A percentile compares a stretch with the other conserved stretches of the same genome.
These are phyloP conservation scores for Hippocampus abdominalis DNA, from an alignment of 2,113 vertebrate genomes.

Conservation along the genomic window DNA sequence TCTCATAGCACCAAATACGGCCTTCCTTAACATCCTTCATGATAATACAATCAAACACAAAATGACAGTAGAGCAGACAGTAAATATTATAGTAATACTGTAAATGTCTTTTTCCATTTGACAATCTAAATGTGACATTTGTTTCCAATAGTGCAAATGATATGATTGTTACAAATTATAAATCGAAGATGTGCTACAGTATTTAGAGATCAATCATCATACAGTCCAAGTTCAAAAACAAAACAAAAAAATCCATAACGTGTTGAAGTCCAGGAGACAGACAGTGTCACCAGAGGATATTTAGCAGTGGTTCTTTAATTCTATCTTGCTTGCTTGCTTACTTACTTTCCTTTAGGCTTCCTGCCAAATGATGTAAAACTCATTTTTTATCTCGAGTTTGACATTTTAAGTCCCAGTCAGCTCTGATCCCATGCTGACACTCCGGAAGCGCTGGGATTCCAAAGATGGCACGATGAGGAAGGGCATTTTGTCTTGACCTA, in stretches of 20 bases:
- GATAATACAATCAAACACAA: not conserved
- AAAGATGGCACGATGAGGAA: constrained; percentile 49
- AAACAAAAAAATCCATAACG: not conserved
- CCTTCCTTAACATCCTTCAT: not conserved
- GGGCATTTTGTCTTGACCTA: constrained; percentile 35
- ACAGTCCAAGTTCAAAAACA: not conserved
- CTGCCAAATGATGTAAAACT: too few species aligned
- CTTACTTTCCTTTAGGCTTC: too few species aligned
- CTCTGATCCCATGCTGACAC: constrained; percentile 70
- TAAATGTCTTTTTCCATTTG: not conserved
- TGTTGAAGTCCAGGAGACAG: not conserved
- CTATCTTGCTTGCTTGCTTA: too few species aligned
- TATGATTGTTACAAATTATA: not conserved
- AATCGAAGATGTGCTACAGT: not conserved
- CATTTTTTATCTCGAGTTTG: too few species aligned
- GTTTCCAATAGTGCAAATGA: not conserved
- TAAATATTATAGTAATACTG: not conserved
- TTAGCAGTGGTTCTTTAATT: not conserved
- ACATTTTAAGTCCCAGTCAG: constrained; percentile 35
- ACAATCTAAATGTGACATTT: not conserved
- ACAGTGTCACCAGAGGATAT: not conserved
- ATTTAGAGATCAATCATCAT: not conserved
- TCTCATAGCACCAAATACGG: not conserved
- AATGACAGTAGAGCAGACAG: not conserved
- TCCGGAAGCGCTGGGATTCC: constrained; percentile 52